Evolutionary conservation across 2,113 vertebrate species (phyloP).

Genomic region (Leptocoma aspasia): DNA sequence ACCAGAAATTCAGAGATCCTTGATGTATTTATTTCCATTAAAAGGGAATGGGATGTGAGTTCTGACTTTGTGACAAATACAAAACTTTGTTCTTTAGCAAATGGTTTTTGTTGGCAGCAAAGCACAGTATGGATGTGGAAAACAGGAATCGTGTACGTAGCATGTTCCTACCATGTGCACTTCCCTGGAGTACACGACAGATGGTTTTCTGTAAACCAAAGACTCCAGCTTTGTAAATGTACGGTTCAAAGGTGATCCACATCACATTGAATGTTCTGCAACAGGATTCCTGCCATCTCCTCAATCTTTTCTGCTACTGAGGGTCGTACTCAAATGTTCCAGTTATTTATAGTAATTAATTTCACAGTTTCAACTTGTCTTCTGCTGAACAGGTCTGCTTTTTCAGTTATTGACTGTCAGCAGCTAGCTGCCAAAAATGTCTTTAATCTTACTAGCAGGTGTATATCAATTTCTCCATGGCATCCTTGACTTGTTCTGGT

Average conservation of each 20-base stretch:
- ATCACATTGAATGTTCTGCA: neutral
- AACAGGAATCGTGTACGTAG: neutral
- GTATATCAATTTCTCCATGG: neutral
- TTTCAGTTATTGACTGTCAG: neutral
- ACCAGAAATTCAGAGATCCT: neutral
- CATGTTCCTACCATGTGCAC: neutral
- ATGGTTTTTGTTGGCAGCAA: neutral
- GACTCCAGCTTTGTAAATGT: neutral
- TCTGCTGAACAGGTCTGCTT: conserved; percentile 9
- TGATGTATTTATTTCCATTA: neutral
- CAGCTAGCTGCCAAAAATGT: neutral
- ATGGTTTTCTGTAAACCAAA: neutral
- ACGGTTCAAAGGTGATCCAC: neutral
- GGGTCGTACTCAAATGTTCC: conserved; percentile 13
- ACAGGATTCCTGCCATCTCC: neutral
- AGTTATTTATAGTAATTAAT: conserved; percentile 50
- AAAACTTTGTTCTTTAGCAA: neutral
- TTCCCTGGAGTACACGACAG: neutral
- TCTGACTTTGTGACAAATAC: neutral
- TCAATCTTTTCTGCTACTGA: neutral
- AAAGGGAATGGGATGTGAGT: neutral
- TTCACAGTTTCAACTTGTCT: neutral
- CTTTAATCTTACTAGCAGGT: neutral
- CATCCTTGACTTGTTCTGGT: neutral
- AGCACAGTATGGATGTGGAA: neutral